These are phyloP conservation scores for Sisyra terminalis DNA, from an alignment of 2,888 invertebrate species.

Conservation along the genomic window DNA sequence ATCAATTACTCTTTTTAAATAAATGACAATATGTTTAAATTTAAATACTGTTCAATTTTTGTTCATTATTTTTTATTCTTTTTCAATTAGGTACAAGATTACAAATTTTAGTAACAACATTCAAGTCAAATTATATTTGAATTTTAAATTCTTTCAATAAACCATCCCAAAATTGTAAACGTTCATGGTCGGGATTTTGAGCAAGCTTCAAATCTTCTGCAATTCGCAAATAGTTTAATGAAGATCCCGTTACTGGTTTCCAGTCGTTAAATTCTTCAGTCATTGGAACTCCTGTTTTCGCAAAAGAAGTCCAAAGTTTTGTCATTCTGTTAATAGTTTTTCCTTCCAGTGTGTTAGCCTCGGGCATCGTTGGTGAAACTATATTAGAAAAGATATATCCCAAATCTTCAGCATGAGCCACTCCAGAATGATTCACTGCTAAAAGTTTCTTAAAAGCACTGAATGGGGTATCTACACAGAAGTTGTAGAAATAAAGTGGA, in stretches of 20 bases:
- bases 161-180: conserved; percentile 19
- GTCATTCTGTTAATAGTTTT: conserved; percentile 15
- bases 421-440: conserved; percentile 12
- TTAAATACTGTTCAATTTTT: no score
- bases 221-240: conserved; percentile 18
- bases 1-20: no score
- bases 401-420: conserved; percentile 15
- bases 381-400: conserved; percentile 16
- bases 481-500: conserved; percentile 20
- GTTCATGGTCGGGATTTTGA: conserved; percentile 16
- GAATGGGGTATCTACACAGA: conserved; percentile 16
- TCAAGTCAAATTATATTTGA: no score
- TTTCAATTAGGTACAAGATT: no score
- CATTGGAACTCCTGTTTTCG: conserved; percentile 15
- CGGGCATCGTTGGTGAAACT: conserved; percentile 12
- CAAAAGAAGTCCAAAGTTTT: conserved; percentile 20
- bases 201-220: conserved; percentile 15
- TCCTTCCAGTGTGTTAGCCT: conserved; percentile 16
- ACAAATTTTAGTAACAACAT: no score
- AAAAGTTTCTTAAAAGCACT: conserved; percentile 15
- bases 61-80: no score
- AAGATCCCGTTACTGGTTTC: conserved; percentile 12
- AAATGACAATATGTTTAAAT: no score
- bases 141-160: no score
- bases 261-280: conserved; percentile 8